Evolutionary conservation across 2,797 vertebrate genomes (phyloP).

Genomic region (Champsocephalus esox): DNA sequence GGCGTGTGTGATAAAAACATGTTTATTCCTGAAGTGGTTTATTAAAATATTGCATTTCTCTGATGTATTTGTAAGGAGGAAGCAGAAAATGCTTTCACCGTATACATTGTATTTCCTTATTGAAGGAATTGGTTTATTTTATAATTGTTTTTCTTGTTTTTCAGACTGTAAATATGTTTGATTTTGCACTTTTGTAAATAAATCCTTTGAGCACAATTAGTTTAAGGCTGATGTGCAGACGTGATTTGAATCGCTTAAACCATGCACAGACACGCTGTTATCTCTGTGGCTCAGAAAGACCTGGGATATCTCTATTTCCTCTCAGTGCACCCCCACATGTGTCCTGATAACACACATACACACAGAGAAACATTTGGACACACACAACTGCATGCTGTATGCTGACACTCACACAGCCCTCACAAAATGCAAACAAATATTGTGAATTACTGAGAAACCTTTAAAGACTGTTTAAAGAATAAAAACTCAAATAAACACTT

Average conservation of each 20-base stretch:
- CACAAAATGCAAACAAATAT: not conserved
- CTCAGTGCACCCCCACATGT: not conserved
- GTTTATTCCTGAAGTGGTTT: no score
- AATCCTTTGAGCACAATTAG: not conserved
- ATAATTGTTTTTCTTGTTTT: no score
- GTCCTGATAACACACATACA: not conserved
- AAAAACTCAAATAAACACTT: not conserved
- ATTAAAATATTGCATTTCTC: no score
- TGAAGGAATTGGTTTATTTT: no score
- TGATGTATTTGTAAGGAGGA: no score
- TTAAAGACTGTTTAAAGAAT: not conserved
- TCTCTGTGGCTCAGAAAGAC: slow-evolving; percentile 38
- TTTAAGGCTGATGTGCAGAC: slow-evolving; percentile 9
- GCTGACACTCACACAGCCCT: slow-evolving; percentile 4
- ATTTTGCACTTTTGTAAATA: no score
- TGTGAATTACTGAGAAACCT: not conserved
- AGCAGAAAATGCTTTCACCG: no score
- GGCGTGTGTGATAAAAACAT: no score
- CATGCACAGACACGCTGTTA: slow-evolving; percentile 32
- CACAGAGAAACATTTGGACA: not conserved
- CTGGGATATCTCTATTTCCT: slow-evolving; percentile 38
- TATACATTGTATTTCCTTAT: no score
- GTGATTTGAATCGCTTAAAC: not conserved
- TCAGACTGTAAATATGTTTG: no score
- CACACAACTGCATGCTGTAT: slow-evolving; percentile 2